Evolutionary conservation across 2,888 invertebrate species (phyloP).

Genomic region (Anaspis maculata): DNA sequence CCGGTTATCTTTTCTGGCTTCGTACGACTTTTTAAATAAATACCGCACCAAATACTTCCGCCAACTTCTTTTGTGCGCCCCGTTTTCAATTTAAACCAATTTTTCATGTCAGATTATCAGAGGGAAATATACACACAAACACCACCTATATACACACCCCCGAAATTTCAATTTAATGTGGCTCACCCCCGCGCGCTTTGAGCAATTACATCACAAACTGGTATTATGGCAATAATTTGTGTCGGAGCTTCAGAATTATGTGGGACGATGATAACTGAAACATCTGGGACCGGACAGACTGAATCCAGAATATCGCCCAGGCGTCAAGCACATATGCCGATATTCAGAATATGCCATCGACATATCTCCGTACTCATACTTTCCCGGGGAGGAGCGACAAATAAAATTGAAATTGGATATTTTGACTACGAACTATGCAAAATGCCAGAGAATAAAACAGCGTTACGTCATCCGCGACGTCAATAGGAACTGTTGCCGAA

Average conservation of each 20-base stretch:
- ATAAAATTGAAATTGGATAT: constrained; percentile 26
- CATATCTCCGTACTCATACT: constrained; percentile 20
- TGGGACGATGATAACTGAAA: constrained; percentile 31
- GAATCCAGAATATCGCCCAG: constrained; percentile 28
- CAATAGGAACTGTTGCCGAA: no score
- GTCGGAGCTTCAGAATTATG: constrained; percentile 27
- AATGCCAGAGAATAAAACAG: not conserved
- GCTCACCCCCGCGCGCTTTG: no score
- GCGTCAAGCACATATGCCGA: constrained; percentile 35
- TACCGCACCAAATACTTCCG: constrained; percentile 8
- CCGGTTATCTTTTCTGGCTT: constrained; percentile 8
- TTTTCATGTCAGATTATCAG: no score
- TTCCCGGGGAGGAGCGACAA: constrained; percentile 18
- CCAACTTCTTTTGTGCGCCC: constrained; percentile 2
- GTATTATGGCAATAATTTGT: no score
- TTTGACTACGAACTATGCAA: constrained; percentile 9
- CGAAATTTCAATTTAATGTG: no score
- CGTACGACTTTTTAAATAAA: constrained; percentile 9
- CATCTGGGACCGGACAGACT: constrained; percentile 27
- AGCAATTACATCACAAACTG: no score
- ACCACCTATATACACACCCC: no score
- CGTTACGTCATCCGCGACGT: no score
- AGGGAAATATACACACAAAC: no score
- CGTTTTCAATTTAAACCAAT: not conserved
- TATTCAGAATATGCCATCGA: constrained; percentile 32